Base-by-base conservation (phyloP, 2,888 invertebrate species). In the Hipparchia semele region DNA sequence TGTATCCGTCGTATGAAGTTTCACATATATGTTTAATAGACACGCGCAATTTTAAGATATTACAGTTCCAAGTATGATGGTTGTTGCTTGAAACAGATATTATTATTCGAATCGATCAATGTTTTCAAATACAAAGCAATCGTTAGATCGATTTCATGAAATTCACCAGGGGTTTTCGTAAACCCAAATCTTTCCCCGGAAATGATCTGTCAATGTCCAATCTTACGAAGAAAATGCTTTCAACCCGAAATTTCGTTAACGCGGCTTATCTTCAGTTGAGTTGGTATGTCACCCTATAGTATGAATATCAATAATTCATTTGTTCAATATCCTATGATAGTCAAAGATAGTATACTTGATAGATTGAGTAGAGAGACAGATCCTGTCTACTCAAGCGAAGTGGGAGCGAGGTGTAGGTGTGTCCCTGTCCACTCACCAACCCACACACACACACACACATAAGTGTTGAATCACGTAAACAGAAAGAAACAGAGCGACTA, bases 161-260 rank as follows among this genome's bases (percentile, higher is more conserved):
- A 58, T 58, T 58, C 58, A 23, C 8, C 58, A 58, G 23, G 58
- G 58, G 58, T 58, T 58, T 58, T 58, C 58, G 58, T 58, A 58
- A 58, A 58, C 58, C 23, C 58, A 58, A 58, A 58, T 58, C 58
- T 58, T 58, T 13, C 23, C 0, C 8, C 58, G 58, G 8, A 58
- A 58, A 58, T 58, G 58, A 58, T 58, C 58, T 58, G 23, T 58
- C 58, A 58, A 56, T 56, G 56, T 58, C 58, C 58, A 58, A 58
- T 58, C 58, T 58, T 58, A 23, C 58, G 58, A 23, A 9, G 58
- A 58, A 58, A 58, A 58, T 23, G 58, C 58, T 8, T 8, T 58
- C 58, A 58, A 23, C 23, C 58, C 23, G 13, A 58, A 23, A 58
- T 58, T 58, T 58, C 56, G 8, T 56, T 56, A 56, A 56, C 13